Percentiles rank a stretch among this genome's conserved stretches.
These are phyloP conservation scores for Heptranchias perlo DNA, from an alignment of 2,113 vertebrate genomes.

Conservation along the genomic window DNA sequence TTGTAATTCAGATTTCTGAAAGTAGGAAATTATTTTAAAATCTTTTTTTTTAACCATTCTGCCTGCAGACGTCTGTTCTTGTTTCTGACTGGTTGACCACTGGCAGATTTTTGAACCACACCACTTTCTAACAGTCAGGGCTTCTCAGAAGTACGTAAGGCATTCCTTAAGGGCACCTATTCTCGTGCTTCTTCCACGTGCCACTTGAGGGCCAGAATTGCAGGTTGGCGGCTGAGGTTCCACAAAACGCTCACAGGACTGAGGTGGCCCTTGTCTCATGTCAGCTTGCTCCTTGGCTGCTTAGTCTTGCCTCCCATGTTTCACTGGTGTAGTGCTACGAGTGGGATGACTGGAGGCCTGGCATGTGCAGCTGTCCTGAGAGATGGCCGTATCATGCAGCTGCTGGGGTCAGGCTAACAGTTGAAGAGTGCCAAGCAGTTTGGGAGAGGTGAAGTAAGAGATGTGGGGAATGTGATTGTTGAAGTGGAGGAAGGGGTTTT, in stretches of 20 bases:
- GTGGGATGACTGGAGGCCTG: background rate
- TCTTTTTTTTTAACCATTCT: background rate
- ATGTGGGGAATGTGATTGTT: background rate
- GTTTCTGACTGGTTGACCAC: too few relatives aligned
- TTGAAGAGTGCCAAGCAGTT: background rate
- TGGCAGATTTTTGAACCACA: too few relatives aligned
- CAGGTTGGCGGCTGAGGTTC: too few relatives aligned
- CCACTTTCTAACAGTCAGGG: too few relatives aligned
- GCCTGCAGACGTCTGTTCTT: too few relatives aligned
- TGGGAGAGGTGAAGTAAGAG: background rate
- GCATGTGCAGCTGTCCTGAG: background rate
- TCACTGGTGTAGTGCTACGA: background rate
- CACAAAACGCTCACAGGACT: too few relatives aligned
- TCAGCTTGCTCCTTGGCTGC: too few relatives aligned
- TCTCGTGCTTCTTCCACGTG: background rate
- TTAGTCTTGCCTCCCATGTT: background rate
- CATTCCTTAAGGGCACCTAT: background rate
- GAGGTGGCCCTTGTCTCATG: background rate
- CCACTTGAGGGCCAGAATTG: too few relatives aligned
- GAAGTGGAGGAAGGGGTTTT: background rate
- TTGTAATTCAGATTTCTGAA: background rate
- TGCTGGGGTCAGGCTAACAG: background rate
- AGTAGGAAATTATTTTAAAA: background rate
- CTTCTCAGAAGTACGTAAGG: background rate
- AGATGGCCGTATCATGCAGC: too few relatives aligned